Percentiles rank a stretch among this genome's conserved stretches.
Conservation (phyloP, 2,113 vertebrate genomes). For the Albula goreensis region DNA sequence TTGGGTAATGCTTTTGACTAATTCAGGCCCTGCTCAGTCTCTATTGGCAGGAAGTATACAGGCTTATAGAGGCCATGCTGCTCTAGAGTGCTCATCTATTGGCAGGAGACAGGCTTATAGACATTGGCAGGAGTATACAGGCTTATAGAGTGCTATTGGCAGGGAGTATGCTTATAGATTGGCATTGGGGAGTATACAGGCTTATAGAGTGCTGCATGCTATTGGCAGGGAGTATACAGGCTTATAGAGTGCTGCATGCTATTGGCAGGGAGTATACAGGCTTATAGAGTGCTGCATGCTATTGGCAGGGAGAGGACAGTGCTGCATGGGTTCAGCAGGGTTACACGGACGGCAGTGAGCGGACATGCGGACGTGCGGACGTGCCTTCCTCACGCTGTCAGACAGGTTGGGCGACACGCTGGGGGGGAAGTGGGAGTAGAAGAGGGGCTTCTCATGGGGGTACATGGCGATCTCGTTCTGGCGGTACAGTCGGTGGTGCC, state of each 20-base stretch:
- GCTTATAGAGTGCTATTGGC: no score
- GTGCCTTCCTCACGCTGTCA: conserved; percentile 83
- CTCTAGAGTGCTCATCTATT: not conserved
- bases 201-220: no score
- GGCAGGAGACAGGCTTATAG: no score
- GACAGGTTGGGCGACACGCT: conserved; percentile 66
- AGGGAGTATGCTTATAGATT: no score
- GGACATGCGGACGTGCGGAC: not conserved
- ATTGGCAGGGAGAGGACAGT: not conserved
- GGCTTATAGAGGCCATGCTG: no score
- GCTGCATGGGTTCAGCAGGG: not conserved
- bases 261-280: not conserved
- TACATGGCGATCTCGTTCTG: conserved; percentile 96
- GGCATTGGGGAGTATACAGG: no score
- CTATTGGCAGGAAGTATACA: not conserved
- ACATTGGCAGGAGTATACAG: no score
- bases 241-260: no score
- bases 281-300: no score
- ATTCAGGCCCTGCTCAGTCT: not conserved
- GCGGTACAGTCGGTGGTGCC: conserved; percentile 90
- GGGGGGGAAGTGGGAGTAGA: conserved; percentile 73
- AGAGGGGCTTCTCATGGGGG: conserved; percentile 81
- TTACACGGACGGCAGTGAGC: not conserved
- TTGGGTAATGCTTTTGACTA: not conserved
- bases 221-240: no score